Evolutionary conservation across 1,140 invertebrate species (phyloP).

Genomic region (Pantala flavescens): DNA sequence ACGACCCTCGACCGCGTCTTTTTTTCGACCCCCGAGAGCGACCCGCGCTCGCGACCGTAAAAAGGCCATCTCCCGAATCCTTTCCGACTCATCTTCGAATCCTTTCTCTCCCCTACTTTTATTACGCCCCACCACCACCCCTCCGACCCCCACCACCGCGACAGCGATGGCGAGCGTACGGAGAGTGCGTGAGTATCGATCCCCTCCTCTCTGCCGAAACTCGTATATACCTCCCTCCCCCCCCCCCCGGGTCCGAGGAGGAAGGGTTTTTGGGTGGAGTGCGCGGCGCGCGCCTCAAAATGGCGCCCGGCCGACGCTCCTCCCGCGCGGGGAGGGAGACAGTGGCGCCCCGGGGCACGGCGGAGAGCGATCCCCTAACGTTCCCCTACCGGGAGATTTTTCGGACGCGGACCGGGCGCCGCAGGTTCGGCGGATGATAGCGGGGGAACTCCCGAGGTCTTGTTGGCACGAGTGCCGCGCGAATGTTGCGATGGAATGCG

Average conservation of each 20-base stretch:
- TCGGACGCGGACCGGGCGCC: too few species aligned
- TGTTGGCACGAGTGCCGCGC: too few species aligned
- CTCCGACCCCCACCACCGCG: neutral
- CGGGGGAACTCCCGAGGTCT: too few species aligned
- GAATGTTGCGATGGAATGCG: too few species aligned
- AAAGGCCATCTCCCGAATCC: neutral
- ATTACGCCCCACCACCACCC: neutral
- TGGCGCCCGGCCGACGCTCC: neutral
- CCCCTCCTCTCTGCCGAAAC: neutral
- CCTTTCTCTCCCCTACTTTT: neutral
- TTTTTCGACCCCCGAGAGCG: neutral
- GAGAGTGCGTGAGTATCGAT: neutral
- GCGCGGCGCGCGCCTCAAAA: neutral
- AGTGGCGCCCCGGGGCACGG: neutral
- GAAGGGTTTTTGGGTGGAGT: neutral
- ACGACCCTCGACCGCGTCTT: too few species aligned
- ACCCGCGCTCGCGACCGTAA: neutral
- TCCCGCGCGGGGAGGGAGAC: neutral
- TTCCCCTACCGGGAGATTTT: neutral
- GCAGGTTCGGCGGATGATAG: too few species aligned
- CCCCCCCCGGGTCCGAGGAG: neutral
- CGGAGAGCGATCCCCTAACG: neutral
- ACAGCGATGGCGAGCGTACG: neutral
- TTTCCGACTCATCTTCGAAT: neutral
- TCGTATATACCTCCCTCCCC: neutral